These are phyloP conservation scores for Anthoscopus minutus DNA, from an alignment of 2,113 vertebrate genomes.

Conservation along the genomic window DNA sequence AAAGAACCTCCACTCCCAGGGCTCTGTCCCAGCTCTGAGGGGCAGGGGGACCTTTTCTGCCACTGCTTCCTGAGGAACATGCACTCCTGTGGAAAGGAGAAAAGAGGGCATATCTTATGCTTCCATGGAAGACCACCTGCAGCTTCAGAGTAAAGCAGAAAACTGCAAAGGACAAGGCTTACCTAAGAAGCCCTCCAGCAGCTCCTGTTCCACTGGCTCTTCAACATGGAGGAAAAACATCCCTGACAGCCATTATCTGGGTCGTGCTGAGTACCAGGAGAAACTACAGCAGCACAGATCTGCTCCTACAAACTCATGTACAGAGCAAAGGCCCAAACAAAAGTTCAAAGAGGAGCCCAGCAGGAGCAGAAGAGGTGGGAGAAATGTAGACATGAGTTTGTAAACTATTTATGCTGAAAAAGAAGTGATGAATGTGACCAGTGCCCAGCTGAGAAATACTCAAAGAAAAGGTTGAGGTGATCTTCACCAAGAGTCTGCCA, in stretches of 20 bases:
- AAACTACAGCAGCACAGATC: not conserved
- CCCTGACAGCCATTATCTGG: accelerated
- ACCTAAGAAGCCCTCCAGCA: not conserved
- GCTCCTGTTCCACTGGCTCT: not conserved
- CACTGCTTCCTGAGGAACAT: not conserved
- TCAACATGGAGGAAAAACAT: not conserved
- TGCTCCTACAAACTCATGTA: not conserved
- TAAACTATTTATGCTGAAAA: not conserved
- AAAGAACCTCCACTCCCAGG: not conserved
- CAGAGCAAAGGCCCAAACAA: not conserved
- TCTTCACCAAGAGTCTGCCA: not conserved
- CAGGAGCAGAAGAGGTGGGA: not conserved
- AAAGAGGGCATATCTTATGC: not conserved
- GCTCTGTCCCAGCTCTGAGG: not conserved
- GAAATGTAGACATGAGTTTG: not conserved
- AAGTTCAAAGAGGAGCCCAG: not conserved
- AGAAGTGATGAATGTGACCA: not conserved
- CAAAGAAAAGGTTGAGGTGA: not conserved
- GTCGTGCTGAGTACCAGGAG: not conserved
- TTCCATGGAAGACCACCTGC: not conserved
- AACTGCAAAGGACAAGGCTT: not conserved
- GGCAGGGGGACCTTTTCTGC: not conserved
- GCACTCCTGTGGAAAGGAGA: not conserved
- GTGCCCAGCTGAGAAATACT: not conserved
- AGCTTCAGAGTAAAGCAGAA: not conserved